These are phyloP conservation scores for Melipona quadrifasciata DNA, from an alignment of 1,140 invertebrate species.

Conservation along the genomic window DNA sequence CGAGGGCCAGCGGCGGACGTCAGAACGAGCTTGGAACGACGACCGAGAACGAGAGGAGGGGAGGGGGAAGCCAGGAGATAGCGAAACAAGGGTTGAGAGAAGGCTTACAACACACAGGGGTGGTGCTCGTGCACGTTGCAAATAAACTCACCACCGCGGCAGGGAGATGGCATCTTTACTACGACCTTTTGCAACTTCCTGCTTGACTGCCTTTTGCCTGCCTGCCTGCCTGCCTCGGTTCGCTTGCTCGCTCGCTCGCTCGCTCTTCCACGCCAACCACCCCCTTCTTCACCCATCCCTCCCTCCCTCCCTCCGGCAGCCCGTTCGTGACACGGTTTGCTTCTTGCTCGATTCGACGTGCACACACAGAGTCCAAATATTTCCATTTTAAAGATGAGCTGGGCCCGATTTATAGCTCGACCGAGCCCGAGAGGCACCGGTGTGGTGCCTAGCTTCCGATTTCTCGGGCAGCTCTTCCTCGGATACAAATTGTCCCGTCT, in stretches of 20 bases:
- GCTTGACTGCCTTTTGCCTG: slow-evolving; percentile 25
- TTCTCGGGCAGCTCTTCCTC: slow-evolving; percentile 8
- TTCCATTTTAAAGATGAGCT: slow-evolving; percentile 79
- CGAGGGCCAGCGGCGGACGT: slow-evolving; percentile 66
- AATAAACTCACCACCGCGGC: slow-evolving; percentile 70
- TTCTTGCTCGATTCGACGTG: slow-evolving; percentile 60
- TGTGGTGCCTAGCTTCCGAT: slow-evolving; percentile 53
- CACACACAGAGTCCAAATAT: slow-evolving; percentile 74
- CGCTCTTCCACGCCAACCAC: neutral
- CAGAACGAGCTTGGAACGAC: slow-evolving; percentile 62
- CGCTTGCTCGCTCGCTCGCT: neutral
- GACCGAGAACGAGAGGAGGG: slow-evolving; percentile 35
- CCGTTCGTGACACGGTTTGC: neutral
- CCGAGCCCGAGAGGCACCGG: slow-evolving; percentile 41
- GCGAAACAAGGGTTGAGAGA: slow-evolving; percentile 27
- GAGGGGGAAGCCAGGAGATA: neutral
- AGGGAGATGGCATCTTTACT: slow-evolving; percentile 77
- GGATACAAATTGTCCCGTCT: slow-evolving; percentile 68
- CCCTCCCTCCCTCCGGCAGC: too few species aligned
- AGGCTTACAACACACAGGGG: slow-evolving; percentile 21
- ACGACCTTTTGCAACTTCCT: slow-evolving; percentile 74
- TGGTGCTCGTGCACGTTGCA: slow-evolving; percentile 62
- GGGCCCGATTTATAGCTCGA: slow-evolving; percentile 70
- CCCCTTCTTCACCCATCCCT: neutral
- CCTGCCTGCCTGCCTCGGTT: neutral